Base-by-base conservation (phyloP, 2,888 invertebrate genomes). In the Chouioia cunea region DNA sequence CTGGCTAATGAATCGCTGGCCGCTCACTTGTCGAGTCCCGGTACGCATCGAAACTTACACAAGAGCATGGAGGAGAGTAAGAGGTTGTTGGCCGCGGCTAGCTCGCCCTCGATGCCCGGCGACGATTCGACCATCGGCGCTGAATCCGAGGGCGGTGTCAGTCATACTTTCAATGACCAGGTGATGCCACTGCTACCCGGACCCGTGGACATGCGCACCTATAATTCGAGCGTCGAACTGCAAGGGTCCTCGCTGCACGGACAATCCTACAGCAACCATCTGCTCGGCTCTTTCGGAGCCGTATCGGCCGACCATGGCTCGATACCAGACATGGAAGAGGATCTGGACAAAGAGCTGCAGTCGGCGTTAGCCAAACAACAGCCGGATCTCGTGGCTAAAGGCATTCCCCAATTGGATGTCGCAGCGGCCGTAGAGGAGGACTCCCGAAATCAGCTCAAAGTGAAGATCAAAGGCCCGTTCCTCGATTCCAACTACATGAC, bases 381-480 rank as follows among this genome's bases (percentile, higher is more conserved):
- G 46, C 74, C 78, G 27, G 76, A 79, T n/a, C 69, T 76, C 0
- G 54, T 44, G 14, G 77, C 72, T 48, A 78, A 77, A 20, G 76
- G 75, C 48, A 72, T 77, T 58, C 74, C 80, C 0, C 75, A 72
- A 1, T 74, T 78, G 0, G 76, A 76, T 14, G 74, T 76, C 27
- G 77, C 79, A 2, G 6, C 36, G 10, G 36, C 6, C 10, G 36
- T 36, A 12, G 36, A 36, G 10, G 36, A 36, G 0, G 94, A 95
- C 85, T 93, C 94, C 0, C 88, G 95, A 43, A 95, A 95, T 85
- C 95, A 95, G 81, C 87, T 96, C 4, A 96, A 96, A 83, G 92
- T 96, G 0, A 96, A 96, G 86, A 96, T 96, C 74, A 96, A 96
- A 83, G 96, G 95, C 2, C 96, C 96, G 0, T 91, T 93, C 79